A percentile compares a stretch with the other conserved stretches of the same genome.
Conservation (phyloP, 1,140 invertebrate species). For the Euura saliciscinereae region DNA sequence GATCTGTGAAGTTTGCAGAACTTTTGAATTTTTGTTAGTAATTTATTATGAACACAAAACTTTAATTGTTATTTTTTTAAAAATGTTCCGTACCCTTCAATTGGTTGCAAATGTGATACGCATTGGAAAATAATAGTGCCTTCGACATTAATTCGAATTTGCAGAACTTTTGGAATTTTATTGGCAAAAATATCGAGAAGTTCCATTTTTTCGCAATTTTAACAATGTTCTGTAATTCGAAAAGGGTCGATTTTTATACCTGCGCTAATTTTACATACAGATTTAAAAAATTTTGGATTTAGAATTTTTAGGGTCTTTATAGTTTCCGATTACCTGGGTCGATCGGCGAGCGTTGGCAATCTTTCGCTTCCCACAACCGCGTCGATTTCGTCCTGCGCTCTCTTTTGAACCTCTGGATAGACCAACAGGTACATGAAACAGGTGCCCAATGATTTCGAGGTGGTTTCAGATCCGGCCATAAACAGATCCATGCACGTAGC, state of each 20-base stretch:
- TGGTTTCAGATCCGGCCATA: slow-evolving; percentile 84
- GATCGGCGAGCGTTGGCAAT: slow-evolving; percentile 72
- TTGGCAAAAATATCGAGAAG: background rate
- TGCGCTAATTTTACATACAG: too few species aligned
- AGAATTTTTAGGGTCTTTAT: too few species aligned
- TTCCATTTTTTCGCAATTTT: background rate
- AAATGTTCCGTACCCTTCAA: too few species aligned
- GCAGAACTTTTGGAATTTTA: too few species aligned
- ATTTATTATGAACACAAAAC: too few species aligned
- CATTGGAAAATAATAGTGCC: too few species aligned
- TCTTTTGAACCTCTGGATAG: slow-evolving; percentile 79
- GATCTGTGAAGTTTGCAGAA: background rate
- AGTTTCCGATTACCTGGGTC: slow-evolving; percentile 63
- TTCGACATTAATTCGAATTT: too few species aligned
- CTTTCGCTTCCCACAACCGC: slow-evolving; percentile 71
- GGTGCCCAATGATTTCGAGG: slow-evolving; percentile 77
- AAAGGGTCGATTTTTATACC: too few species aligned
- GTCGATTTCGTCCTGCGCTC: slow-evolving; percentile 83
- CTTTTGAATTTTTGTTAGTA: too few species aligned
- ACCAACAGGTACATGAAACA: slow-evolving; percentile 78
- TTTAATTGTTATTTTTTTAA: background rate
- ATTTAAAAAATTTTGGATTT: too few species aligned
- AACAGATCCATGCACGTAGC: slow-evolving; percentile 82
- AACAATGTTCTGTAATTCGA: too few species aligned
- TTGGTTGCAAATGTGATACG: too few species aligned